Percentiles rank a stretch among this genome's conserved stretches.
These are phyloP conservation scores for Calameuta filiformis DNA, from an alignment of 2,888 invertebrate species.

Conservation along the genomic window DNA sequence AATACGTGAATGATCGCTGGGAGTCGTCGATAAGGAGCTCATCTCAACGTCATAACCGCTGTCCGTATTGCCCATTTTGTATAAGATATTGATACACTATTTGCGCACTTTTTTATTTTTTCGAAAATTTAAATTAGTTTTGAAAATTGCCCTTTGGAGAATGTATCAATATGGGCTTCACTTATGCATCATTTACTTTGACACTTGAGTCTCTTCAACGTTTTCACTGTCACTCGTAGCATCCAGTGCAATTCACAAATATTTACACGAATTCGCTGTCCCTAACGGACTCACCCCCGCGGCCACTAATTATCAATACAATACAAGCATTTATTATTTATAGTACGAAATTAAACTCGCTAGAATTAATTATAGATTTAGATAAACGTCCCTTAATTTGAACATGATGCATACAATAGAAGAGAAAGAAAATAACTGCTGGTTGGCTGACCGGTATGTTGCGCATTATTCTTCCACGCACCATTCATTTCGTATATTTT, in stretches of 20 bases:
- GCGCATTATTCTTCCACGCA: not conserved
- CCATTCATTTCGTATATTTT: not conserved
- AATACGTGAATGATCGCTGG: conserved; percentile 38
- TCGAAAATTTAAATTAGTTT: not conserved
- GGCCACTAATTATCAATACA: not conserved
- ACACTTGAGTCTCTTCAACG: not conserved
- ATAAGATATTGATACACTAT: not conserved
- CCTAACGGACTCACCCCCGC: not conserved
- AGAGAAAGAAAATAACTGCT: not conserved
- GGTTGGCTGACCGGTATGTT: not conserved
- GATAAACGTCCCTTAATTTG: not conserved
- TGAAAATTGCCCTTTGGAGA: not conserved
- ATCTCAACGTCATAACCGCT: conserved; percentile 55
- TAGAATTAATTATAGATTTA: not conserved
- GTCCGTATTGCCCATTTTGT: conserved; percentile 42
- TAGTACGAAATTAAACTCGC: not conserved
- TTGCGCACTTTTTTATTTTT: not conserved
- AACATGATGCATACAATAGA: no score
- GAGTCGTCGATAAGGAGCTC: conserved; percentile 45
- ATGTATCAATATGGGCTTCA: not conserved
- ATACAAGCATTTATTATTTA: not conserved
- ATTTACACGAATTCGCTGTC: not conserved
- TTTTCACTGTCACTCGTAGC: not conserved
- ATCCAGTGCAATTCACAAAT: not conserved
- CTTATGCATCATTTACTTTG: not conserved